Conservation (phyloP, 2,113 vertebrate genomes). For the Mastomys natalensis region DNA sequence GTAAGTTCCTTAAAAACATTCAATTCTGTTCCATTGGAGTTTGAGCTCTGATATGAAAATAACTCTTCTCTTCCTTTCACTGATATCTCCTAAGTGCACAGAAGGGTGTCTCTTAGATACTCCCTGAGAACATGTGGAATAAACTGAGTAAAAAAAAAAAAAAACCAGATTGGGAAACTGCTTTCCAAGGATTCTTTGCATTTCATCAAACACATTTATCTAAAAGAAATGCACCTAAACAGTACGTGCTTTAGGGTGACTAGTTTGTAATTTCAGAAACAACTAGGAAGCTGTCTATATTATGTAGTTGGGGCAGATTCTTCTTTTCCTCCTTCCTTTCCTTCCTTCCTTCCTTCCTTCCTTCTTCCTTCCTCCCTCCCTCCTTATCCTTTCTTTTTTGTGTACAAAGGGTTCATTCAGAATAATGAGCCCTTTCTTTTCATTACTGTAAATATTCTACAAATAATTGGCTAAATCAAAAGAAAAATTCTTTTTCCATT, state of each 20-base stretch:
- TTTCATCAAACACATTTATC: not conserved
- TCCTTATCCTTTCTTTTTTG: too few species aligned
- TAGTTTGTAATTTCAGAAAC: not conserved
- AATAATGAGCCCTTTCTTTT: not conserved
- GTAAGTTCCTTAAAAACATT: constrained; percentile 1
- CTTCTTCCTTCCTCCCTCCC: too few species aligned
- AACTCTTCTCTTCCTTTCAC: not conserved
- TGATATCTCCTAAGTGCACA: not conserved
- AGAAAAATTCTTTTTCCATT: not conserved
- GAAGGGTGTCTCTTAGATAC: not conserved
- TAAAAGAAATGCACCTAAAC: not conserved
- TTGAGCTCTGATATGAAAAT: not conserved
- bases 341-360: too few species aligned
- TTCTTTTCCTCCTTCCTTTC: not conserved
- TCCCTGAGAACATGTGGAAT: not conserved
- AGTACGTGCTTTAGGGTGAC: not conserved
- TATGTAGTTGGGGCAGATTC: not conserved
- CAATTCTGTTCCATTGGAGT: not conserved
- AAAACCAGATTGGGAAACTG: not conserved
- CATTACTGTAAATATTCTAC: constrained; percentile 1
- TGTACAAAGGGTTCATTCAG: not conserved
- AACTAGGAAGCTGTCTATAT: not conserved
- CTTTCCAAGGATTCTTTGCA: not conserved
- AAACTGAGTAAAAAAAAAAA: not conserved
- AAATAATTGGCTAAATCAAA: constrained; percentile 15